Base-by-base conservation (phyloP, 2,797 vertebrate species). In the Tragelaphus oryx region DNA sequence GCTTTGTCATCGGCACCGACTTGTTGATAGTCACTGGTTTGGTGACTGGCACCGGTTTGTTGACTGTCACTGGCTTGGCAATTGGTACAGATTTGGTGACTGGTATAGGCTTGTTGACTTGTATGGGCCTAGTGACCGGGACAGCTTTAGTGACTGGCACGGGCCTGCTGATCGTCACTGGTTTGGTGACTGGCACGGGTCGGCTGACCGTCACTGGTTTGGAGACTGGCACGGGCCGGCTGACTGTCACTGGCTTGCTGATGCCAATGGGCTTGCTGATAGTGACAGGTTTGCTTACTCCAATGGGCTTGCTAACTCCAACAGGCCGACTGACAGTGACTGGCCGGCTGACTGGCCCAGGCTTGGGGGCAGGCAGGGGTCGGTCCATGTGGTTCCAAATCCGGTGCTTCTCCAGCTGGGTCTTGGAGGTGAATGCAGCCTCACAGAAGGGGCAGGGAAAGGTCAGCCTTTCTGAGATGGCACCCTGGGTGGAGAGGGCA, bases 321-420 rank as follows among this genome's bases (percentile, higher is more conserved):
- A 97, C 91, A 0, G 97, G 97, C 78, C 97, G 95, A 62, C 88
- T 96, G 91, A 97, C 94, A 87, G 88, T 52, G 30, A 98, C 95
- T 0, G 97, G 97, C 33, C 97, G 94, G 91, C 94, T 97, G 82
- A 97, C 92, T 0, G 97, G 94, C 24, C 95, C 96, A 60, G 97
- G 93, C 88, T 96, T 98, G 10, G 97, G 96, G 48, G 97, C 57
- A 33, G 98, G 98, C 89, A 98, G 76, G 11, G 98, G 98, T 26
- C 97, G 96, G 93, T 99, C 99, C 89, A 99, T 98, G 96, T 99
- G 99, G 98, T 99, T 99, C 99, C 99, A 99, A 89, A 99, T 98
- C 87, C 99, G 99, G 98, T 99, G 99, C 98, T 99, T 99, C 97
- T 99, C 99, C 97, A 99, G 98, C 97, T 99, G 99, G 44, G 99